A percentile compares a stretch with the other conserved stretches of the same genome.
phyloP scores from a whole-genome alignment of 92 coral and sea anemone species.

The Siderastrea siderea region DNA sequence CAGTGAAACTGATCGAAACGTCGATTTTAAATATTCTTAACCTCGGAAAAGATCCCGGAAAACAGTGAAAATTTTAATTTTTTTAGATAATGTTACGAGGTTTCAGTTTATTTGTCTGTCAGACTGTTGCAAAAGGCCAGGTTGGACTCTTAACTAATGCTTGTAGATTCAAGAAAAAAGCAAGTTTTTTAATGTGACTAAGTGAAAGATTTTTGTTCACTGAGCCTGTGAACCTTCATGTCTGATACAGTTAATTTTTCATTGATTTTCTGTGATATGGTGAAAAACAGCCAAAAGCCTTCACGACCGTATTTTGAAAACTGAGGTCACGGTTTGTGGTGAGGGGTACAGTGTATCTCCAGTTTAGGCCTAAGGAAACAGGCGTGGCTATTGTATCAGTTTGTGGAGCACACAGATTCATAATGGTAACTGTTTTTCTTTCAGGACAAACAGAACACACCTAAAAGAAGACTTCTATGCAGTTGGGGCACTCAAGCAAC shows the following conservation, averaged over 20 bases:
- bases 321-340: too few relatives aligned
- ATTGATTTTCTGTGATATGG: neutral
- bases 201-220: neutral
- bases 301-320: too few relatives aligned
- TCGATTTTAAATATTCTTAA: too few relatives aligned
- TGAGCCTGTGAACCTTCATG: too few relatives aligned
- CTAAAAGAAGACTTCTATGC: slow-evolving; percentile 56
- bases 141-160: slow-evolving; percentile 9
- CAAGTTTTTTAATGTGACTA: neutral
- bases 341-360: neutral
- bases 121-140: neutral
- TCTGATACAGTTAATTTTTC: neutral
- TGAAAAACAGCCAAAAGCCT: too few relatives aligned
- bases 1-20: too few relatives aligned
- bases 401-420: slow-evolving; percentile 17
- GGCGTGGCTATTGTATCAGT: neutral
- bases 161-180: slow-evolving; percentile 1
- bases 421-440: slow-evolving; percentile 5
- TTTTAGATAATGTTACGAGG: neutral
- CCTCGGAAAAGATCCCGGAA: too few relatives aligned
- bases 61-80: neutral
- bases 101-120: neutral
- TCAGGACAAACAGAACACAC: slow-evolving; percentile 56
- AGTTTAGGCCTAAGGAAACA: neutral
- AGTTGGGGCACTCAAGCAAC: slow-evolving; percentile 54